These are phyloP conservation scores for Thinocorus orbignyianus DNA, from an alignment of 2,113 vertebrate species.

Conservation along the genomic window DNA sequence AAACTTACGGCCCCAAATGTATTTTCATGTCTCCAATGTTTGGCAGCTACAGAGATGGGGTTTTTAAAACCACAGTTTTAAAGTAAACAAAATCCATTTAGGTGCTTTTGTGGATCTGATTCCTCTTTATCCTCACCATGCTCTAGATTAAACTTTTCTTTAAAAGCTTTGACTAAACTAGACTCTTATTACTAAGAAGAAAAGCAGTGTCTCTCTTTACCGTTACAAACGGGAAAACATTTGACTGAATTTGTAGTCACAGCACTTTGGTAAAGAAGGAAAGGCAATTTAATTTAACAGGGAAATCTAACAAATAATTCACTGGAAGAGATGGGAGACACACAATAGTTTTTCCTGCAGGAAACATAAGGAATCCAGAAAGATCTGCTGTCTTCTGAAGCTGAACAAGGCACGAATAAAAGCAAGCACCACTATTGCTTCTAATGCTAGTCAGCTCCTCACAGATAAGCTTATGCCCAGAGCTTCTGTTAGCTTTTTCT, in stretches of 20 bases:
- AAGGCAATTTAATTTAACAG: neutral
- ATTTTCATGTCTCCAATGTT: neutral
- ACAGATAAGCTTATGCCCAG: neutral
- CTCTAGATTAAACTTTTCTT: neutral
- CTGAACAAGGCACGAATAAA: neutral
- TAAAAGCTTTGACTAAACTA: neutral
- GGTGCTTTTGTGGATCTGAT: neutral
- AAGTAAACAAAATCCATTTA: neutral
- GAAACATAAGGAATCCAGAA: neutral
- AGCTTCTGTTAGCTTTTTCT: neutral
- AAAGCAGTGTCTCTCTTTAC: neutral
- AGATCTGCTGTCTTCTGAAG: neutral
- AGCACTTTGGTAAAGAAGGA: neutral
- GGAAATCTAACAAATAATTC: constrained; percentile 1
- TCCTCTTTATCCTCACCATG: neutral
- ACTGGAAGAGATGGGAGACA: neutral
- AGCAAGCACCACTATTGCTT: neutral
- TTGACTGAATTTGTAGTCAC: neutral
- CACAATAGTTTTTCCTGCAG: neutral
- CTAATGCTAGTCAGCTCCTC: neutral
- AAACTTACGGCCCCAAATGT: neutral
- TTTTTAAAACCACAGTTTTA: neutral
- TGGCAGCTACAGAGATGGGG: neutral
- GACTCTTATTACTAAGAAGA: neutral
- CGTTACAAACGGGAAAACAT: neutral